Conservation (phyloP, 2,797 vertebrate genomes). For the Eremophila alpestris region DNA sequence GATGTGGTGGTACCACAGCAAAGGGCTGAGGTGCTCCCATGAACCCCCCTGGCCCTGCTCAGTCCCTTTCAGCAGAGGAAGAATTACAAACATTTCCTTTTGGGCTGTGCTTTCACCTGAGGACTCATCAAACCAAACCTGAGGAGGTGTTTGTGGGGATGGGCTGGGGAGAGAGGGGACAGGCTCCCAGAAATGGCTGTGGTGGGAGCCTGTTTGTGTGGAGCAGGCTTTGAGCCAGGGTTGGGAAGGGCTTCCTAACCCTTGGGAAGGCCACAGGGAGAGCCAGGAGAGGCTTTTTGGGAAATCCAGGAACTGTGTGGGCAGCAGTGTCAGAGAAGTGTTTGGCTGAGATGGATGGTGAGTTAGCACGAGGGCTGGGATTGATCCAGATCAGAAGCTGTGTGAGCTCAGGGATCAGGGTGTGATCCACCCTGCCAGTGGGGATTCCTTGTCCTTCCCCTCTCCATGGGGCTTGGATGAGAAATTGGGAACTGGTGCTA, state of each 20-base stretch:
- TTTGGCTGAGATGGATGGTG: not conserved
- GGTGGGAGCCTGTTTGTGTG: not conserved
- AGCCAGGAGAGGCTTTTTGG: not conserved
- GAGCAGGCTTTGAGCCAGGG: not conserved
- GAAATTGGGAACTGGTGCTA: no score
- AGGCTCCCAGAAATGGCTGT: not conserved
- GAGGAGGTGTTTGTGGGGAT: not conserved
- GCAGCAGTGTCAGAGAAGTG: not conserved
- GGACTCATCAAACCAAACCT: not conserved
- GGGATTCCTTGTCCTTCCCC: not conserved
- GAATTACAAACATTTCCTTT: not conserved
- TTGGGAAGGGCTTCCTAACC: not conserved
- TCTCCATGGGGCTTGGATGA: rapidly evolving
- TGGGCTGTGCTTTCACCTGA: not conserved
- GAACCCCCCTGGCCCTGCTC: not conserved
- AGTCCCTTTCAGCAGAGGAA: not conserved
- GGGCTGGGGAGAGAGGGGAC: not conserved
- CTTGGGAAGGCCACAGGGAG: rapidly evolving
- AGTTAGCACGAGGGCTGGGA: not conserved
- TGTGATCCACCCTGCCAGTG: rapidly evolving
- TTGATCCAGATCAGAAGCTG: not conserved
- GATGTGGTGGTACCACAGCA: not conserved
- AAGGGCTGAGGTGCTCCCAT: not conserved
- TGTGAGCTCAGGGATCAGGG: not conserved
- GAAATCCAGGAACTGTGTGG: not conserved